A percentile compares a stretch with the other conserved stretches of the same genome.
phyloP scores from a whole-genome alignment of 2,113 vertebrate genomes.

The Melanostigma gelatinosum region DNA sequence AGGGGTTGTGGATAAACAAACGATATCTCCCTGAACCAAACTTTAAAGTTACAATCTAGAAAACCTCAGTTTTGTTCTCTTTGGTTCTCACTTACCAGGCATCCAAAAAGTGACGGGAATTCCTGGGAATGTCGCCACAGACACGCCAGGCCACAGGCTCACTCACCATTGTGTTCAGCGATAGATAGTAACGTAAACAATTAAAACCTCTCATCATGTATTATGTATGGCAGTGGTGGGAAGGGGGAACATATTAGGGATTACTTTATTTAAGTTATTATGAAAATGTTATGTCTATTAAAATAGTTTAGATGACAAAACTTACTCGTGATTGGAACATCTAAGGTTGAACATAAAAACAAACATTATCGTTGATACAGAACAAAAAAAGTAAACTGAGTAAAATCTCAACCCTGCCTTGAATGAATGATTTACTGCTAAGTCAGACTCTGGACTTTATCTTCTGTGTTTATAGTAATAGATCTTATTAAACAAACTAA shows the following conservation, averaged over 20 bases:
- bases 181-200: background rate
- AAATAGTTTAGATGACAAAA: background rate
- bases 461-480: background rate
- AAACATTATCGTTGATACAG: background rate
- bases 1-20: slow-evolving; percentile 30
- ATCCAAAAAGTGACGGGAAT: background rate
- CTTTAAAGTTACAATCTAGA: background rate
- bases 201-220: background rate
- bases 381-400: background rate
- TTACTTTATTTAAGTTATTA: background rate
- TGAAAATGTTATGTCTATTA: background rate
- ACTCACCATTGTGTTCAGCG: background rate
- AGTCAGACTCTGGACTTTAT: background rate
- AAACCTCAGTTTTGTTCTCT: background rate
- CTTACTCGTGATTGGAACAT: background rate
- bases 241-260: background rate
- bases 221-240: background rate
- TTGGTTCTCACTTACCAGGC: background rate
- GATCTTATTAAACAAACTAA: background rate
- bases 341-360: background rate
- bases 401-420: background rate
- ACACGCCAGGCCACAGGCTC: background rate
- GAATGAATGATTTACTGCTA: background rate
- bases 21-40: background rate
- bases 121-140: background rate